Conservation (phyloP, 2,113 vertebrate genomes). For the Aramus guarauna region DNA sequence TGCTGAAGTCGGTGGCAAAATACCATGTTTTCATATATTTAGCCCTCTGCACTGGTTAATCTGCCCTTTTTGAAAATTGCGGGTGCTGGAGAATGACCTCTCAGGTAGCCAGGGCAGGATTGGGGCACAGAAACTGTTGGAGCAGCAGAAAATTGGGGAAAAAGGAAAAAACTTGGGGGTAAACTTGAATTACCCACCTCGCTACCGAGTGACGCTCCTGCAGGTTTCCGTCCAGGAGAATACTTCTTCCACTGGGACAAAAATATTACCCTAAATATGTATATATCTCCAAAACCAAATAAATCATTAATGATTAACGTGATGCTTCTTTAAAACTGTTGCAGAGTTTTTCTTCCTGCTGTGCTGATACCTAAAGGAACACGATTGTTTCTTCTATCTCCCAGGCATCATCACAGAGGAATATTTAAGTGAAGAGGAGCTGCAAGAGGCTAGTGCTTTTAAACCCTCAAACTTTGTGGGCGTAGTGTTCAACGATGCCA, state of each 20-base stretch:
- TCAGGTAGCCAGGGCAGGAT: fast-evolving
- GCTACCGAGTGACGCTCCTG: not conserved
- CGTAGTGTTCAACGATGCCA: conserved; percentile 69
- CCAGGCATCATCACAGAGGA: conserved; percentile 68
- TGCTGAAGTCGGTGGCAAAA: not conserved
- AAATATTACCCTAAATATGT: not conserved
- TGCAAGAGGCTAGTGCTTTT: conserved; percentile 63
- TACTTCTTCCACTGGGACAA: not conserved
- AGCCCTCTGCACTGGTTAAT: not conserved
- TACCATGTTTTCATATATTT: fast-evolving
- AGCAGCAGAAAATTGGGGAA: not conserved
- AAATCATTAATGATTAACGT: not conserved
- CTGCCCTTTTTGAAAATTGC: not conserved
- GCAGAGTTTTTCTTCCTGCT: not conserved
- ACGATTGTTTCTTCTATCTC: not conserved
- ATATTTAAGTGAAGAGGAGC: conserved; percentile 70
- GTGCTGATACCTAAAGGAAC: not conserved
- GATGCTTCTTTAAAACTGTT: not conserved
- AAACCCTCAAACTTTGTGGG: conserved; percentile 68
- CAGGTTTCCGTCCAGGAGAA: not conserved
- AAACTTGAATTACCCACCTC: not conserved
- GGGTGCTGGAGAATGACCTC: not conserved
- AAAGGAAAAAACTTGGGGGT: not conserved
- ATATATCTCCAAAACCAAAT: not conserved
- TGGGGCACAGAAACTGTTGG: not conserved